These are phyloP conservation scores for Amphiura filiformis DNA, from an alignment of 35 echinoderm and acorn worm genomes.

Conservation along the genomic window DNA sequence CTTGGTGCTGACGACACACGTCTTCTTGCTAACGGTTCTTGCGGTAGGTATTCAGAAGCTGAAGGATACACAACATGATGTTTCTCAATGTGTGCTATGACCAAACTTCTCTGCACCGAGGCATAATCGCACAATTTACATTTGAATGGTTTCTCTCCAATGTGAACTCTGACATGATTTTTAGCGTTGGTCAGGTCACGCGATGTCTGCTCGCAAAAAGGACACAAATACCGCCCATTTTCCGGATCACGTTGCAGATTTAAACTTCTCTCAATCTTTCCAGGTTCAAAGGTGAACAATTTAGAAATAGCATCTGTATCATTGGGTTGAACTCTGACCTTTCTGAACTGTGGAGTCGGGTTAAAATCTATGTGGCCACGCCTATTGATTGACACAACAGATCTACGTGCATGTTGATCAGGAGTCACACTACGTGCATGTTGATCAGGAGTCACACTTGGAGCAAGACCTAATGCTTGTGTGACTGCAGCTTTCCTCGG, in stretches of 20 bases:
- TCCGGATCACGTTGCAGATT: not conserved
- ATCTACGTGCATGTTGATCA: not conserved
- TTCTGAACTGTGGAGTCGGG: not conserved
- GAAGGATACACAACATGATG: not conserved
- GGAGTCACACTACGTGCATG: not conserved
- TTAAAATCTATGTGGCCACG: not conserved
- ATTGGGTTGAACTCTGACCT: not conserved
- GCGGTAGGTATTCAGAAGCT: not conserved
- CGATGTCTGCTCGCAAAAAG: not conserved
- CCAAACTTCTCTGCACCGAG: not conserved
- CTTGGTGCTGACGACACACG: not conserved
- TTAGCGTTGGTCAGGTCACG: slow-evolving; percentile 1
- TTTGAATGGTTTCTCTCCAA: slow-evolving; percentile 7
- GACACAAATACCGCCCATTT: not conserved
- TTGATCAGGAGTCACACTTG: not conserved
- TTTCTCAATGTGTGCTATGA: not conserved
- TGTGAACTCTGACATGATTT: not conserved
- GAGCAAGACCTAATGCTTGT: not conserved
- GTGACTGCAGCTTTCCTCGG: not conserved
- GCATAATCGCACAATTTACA: not conserved
- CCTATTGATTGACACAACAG: not conserved
- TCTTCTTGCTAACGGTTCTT: not conserved
- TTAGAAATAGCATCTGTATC: not conserved
- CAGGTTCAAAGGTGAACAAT: not conserved
- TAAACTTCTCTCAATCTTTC: not conserved